Percentiles rank a stretch among this genome's conserved stretches.
Evolutionary conservation across 2,113 vertebrate genomes (phyloP).

Genomic region (Felis chaus): DNA sequence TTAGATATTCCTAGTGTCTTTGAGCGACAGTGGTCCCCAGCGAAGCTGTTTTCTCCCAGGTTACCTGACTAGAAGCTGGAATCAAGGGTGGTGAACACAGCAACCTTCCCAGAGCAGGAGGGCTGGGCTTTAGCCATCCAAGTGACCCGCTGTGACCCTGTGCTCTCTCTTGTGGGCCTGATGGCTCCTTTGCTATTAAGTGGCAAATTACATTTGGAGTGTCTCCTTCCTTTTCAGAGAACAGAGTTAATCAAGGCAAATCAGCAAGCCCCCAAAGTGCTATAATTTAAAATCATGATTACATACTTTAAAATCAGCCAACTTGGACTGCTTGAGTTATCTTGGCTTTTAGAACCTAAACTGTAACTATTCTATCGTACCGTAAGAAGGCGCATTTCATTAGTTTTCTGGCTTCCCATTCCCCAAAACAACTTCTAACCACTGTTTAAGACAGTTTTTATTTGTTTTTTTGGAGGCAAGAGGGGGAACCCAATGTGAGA

Average conservation of each 20-base stretch:
- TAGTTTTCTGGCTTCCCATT: constrained; percentile 2
- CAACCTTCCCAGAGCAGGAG: background rate
- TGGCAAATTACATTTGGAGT: constrained; percentile 31
- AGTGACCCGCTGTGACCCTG: background rate
- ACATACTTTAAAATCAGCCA: constrained; percentile 45
- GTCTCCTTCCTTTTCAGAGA: constrained; percentile 49
- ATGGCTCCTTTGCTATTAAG: constrained; percentile 19
- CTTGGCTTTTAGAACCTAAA: constrained; percentile 33
- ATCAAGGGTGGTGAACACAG: background rate
- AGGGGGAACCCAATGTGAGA: background rate
- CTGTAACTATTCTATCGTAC: background rate
- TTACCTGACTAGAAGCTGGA: background rate
- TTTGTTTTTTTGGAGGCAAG: background rate
- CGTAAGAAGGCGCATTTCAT: background rate
- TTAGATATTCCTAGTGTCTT: background rate
- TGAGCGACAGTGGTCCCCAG: background rate
- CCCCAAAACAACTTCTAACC: background rate
- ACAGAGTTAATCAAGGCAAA: constrained; percentile 63
- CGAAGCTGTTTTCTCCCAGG: background rate
- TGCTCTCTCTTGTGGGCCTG: background rate
- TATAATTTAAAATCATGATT: constrained; percentile 39
- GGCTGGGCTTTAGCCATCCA: background rate
- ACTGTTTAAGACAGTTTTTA: background rate
- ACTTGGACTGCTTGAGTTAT: constrained; percentile 10
- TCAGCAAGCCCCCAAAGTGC: constrained; percentile 28